These are phyloP conservation scores for Gnathonemus longibarbis DNA, from an alignment of 2,113 vertebrate species.

Conservation along the genomic window DNA sequence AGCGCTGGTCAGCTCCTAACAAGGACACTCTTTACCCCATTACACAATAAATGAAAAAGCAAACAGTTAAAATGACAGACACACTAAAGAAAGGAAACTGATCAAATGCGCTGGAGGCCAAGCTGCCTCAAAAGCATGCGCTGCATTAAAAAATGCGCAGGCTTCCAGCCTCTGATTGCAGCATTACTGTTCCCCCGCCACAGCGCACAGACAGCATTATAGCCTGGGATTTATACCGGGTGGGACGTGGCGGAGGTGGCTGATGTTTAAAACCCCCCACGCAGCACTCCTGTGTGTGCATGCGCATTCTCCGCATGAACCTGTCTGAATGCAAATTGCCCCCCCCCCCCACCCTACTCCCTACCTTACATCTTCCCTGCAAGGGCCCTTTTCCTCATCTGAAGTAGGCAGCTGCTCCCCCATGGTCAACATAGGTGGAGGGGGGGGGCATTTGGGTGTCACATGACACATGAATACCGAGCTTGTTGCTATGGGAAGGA, in stretches of 20 bases:
- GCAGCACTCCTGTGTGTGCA: constrained; percentile 42
- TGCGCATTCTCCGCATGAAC: constrained; percentile 46
- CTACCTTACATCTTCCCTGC: constrained; percentile 15
- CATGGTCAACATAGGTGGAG: constrained; percentile 34
- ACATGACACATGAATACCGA: not conserved
- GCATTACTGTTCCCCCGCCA: not conserved
- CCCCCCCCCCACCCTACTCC: constrained; percentile 14
- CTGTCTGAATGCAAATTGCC: constrained; percentile 16
- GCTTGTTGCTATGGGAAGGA: not conserved
- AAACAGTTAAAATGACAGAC: not conserved
- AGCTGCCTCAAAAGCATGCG: not conserved
- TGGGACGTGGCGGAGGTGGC: constrained; percentile 3
- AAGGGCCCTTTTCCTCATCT: not conserved
- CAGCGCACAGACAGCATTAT: not conserved
- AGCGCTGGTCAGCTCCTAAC: not conserved
- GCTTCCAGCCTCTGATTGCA: not conserved
- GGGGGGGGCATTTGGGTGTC: not conserved
- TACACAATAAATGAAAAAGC: not conserved
- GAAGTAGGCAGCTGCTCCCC: constrained; percentile 41
- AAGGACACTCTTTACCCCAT: not conserved
- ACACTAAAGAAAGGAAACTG: not conserved
- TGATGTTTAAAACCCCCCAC: constrained; percentile 35
- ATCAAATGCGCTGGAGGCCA: not conserved
- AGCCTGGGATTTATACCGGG: constrained; percentile 20
- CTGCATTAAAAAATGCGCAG: constrained; percentile 2